Base-by-base conservation (phyloP, 2,113 vertebrate genomes). In the Eupsittula cactorum region DNA sequence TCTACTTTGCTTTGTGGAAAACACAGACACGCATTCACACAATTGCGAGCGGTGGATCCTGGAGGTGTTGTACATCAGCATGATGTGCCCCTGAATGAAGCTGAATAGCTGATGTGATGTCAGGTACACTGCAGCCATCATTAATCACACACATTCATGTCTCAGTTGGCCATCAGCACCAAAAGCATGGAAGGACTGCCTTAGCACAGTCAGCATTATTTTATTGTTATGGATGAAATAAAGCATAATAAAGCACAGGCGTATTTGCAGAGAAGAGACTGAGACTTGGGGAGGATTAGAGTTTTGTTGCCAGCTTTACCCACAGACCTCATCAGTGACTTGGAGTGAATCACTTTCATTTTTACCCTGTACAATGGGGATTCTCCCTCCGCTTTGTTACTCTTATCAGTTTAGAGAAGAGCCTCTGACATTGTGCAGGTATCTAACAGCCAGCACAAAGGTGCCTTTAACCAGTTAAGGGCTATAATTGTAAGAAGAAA, bases 281-380 rank as follows among this genome's bases (percentile, higher is more conserved):
- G 39, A 78, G 73, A 76, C n/a, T 64, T 55, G n/a, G 21, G 69
- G 13, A 88, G 29, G 59, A 83, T 75, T 25, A 33, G 19, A 57
- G 53, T 80, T 90, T 88, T 92, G 64, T 81, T 94, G 18, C 33
- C 68, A 55, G 86, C 39, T 81, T 88, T 91, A 81, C 73, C 35
- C 35, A 80, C 65, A 81, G 46, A 57, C 20, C 39, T 74, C 71
- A 42, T 82, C 39, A 71, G 63, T 63, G 67, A 65, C 64, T 81
- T 80, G 50, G 29, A 63, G 33, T 49, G 55, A 80, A 90, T 70
- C 12, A 37, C 39, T 78, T 78, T 82, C 6, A 71, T 93, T 88
- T 83, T 80, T 64, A 55, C 60, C 31, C 42, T 41, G 8, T 75
- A 71, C 39, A 78, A 15, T 17, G 21, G 28, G 59, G 50, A 80